These are phyloP conservation scores for Eudasyphora cyanicolor DNA, from an alignment of 2,888 invertebrate species.

Conservation along the genomic window DNA sequence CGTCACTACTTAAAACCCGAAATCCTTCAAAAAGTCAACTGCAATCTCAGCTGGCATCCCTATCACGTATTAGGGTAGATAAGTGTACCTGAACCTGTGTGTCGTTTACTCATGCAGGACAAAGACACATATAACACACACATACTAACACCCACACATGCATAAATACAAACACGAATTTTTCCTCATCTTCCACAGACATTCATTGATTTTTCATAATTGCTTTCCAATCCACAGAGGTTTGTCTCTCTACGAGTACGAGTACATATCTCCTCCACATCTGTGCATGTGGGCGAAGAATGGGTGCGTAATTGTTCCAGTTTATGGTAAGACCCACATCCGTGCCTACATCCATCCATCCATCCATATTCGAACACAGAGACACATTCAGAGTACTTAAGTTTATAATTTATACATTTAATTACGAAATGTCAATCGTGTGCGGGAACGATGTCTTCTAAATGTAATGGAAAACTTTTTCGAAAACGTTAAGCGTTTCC, in stretches of 20 bases:
- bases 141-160: neutral
- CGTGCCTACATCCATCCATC: too few relatives aligned
- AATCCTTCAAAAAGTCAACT: too few relatives aligned
- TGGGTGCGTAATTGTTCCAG: neutral
- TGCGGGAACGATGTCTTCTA: neutral
- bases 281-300: neutral
- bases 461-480: slow-evolving; percentile 10
- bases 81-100: neutral
- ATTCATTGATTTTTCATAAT: slow-evolving; percentile 18
- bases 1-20: too few relatives aligned
- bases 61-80: neutral
- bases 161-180: neutral
- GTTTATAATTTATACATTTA: slow-evolving; percentile 23
- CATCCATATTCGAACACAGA: neutral
- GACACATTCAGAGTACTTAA: neutral
- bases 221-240: slow-evolving; percentile 21
- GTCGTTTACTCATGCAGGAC: neutral
- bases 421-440: slow-evolving; percentile 16
- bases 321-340: neutral
- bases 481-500: neutral
- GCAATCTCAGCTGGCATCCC: neutral
- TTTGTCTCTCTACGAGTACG: neutral
- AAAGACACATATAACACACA: neutral
- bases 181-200: neutral
- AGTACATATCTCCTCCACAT: too few relatives aligned